Evolutionary conservation across 2,797 vertebrate genomes (phyloP), one percentile per base, ranked within the genome.

Genomic region (Taenioides sp.): DNA sequence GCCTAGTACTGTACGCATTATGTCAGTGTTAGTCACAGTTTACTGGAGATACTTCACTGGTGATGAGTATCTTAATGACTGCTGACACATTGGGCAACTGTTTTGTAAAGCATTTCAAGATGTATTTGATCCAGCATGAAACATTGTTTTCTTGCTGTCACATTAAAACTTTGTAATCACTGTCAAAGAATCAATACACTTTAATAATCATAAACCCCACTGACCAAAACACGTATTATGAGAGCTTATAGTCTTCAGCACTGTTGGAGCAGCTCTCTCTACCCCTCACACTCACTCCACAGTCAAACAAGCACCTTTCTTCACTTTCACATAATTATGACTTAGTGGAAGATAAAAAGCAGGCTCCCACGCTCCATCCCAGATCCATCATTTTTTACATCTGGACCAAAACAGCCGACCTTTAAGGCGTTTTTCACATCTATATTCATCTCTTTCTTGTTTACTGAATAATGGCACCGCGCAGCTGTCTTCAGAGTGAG

Each of bases 231-330:
- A 37, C n/a, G 0, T 14, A 22, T 63, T n/a, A 37, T n/a, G 34
- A 11, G 50, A 6, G 7, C 27, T 28, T 63, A 40, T 43, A 25
- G 37, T 40, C 37, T 71, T 72, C 40, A 78, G 50, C 67, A 77
- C 80, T 85, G 70, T 73, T 55, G 71, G 79, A 83, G 68, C 54
- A 9, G 63, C 66, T 77, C 84, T 75, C 69, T 78, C 67, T 61
- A 77, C 77, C 87, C 81, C 70, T 84, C 69, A 73, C 17, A 65
- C 59, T 88, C 80, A 70, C 57, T 77, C 63, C 72, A n/a, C 65
- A 67, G 65, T 87, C 75, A 87, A 83, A 87, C 77, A 87, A 84
- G 79, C 69, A 84, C 64, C 86, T 76, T 70, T 69, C 70, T 81
- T 69, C 25, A 86, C 77, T 83, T 86, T 66, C 73, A 40, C 65